phyloP scores from a whole-genome alignment of 2,888 invertebrate genomes.

The Glaucopsyche alexis region DNA sequence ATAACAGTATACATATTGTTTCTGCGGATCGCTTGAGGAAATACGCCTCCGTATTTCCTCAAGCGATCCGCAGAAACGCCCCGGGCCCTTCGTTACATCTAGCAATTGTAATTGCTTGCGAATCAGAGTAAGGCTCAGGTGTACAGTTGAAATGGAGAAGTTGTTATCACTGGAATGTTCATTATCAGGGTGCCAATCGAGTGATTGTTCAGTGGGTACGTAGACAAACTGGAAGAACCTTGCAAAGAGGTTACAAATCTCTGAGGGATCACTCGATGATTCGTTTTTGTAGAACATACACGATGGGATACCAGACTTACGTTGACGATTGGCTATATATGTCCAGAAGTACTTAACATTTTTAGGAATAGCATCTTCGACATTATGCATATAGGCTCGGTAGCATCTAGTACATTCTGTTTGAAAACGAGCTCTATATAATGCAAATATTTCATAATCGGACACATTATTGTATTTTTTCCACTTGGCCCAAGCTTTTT shows the following conservation, averaged over 20 bases:
- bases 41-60: too few species aligned
- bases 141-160: too few species aligned
- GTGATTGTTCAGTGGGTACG: too few species aligned
- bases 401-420: slow-evolving; percentile 31
- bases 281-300: slow-evolving; percentile 13
- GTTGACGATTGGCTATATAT: slow-evolving; percentile 21
- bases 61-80: too few species aligned
- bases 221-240: slow-evolving; percentile 25
- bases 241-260: slow-evolving; percentile 26
- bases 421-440: slow-evolving; percentile 35
- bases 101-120: too few species aligned
- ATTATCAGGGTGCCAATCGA: too few species aligned
- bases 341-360: slow-evolving; percentile 36
- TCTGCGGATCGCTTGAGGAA: too few species aligned
- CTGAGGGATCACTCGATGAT: slow-evolving; percentile 16
- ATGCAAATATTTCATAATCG: slow-evolving; percentile 35
- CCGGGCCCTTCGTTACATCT: too few species aligned
- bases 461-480: slow-evolving; percentile 35
- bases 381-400: slow-evolving; percentile 30
- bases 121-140: too few species aligned
- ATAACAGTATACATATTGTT: too few species aligned
- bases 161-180: too few species aligned
- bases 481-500: slow-evolving; percentile 36
- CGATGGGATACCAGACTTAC: slow-evolving; percentile 24
- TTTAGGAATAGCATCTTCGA: slow-evolving; percentile 33